Evolutionary conservation across 2,113 vertebrate genomes (phyloP).

Genomic region (Chauna torquata): DNA sequence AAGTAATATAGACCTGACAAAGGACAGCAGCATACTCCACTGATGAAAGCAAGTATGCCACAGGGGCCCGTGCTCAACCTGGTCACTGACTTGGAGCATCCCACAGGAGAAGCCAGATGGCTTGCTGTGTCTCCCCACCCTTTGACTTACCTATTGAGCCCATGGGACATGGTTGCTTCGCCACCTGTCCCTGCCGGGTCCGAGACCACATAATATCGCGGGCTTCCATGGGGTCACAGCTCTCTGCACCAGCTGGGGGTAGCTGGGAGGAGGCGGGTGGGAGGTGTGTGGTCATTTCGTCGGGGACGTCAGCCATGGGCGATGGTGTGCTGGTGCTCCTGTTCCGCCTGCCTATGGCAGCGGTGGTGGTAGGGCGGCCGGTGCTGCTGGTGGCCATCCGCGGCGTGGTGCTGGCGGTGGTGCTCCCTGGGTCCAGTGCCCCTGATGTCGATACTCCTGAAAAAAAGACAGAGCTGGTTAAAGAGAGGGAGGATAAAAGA

Average conservation of each 20-base stretch:
- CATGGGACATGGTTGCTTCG: constrained; percentile 88
- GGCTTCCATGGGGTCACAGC: constrained; percentile 87
- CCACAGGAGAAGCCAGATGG: fast-evolving
- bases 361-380: constrained; percentile 76
- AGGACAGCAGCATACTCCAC: background rate
- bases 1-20: background rate
- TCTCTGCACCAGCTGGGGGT: constrained; percentile 84
- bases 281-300: constrained; percentile 72
- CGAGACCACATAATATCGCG: constrained; percentile 92
- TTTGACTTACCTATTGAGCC: constrained; percentile 85
- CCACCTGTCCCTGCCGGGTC: constrained; percentile 86
- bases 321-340: constrained; percentile 79
- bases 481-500: background rate
- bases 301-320: constrained; percentile 63
- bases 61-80: background rate
- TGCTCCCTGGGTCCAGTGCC: constrained; percentile 83
- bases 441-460: constrained; percentile 86
- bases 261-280: constrained; percentile 82
- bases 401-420: constrained; percentile 78
- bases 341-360: constrained; percentile 69
- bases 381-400: constrained; percentile 73
- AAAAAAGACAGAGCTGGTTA: constrained; percentile 28
- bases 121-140: fast-evolving
- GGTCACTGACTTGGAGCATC: fast-evolving
- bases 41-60: background rate